These are phyloP conservation scores for Phengaris arion DNA, from an alignment of 2,888 invertebrate species.

Conservation along the genomic window DNA sequence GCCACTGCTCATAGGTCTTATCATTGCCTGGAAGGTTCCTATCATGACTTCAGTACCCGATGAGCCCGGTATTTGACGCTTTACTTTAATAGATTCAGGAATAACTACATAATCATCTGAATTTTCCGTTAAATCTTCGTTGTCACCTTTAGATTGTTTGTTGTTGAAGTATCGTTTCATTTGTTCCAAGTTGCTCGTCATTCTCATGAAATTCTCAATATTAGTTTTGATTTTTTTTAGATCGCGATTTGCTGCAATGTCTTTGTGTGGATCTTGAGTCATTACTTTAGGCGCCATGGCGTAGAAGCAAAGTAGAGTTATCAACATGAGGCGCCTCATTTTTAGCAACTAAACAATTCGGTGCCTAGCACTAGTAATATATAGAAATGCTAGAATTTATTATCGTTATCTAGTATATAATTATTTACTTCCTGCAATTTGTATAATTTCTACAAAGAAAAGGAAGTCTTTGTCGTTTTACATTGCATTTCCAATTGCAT, in stretches of 20 bases:
- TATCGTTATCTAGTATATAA: neutral
- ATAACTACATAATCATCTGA: neutral
- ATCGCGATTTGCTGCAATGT: neutral
- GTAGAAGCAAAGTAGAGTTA: neutral
- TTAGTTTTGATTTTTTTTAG: conserved; percentile 16
- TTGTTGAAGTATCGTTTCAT: neutral
- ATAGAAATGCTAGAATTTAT: neutral
- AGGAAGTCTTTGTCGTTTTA: conserved; percentile 11
- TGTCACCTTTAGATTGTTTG: neutral
- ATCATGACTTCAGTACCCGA: conserved; percentile 34
- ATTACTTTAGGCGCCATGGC: neutral
- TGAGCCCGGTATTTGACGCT: conserved; percentile 33
- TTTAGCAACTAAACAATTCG: neutral
- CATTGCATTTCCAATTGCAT: conserved; percentile 4
- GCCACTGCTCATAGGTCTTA: conserved; percentile 32
- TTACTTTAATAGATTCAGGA: conserved; percentile 25
- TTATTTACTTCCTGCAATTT: conserved; percentile 4
- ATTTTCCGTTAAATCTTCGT: neutral
- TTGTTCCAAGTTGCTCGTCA: conserved; percentile 23
- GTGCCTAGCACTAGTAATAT: neutral
- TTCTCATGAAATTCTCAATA: conserved; percentile 10
- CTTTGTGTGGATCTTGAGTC: neutral
- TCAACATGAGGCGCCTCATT: neutral
- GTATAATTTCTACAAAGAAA: neutral
- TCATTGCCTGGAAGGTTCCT: conserved; percentile 37